Percentiles rank a stretch among this genome's conserved stretches.
These are phyloP conservation scores for Chironomus striatipennis DNA, from an alignment of 1,140 invertebrate genomes.

Conservation along the genomic window DNA sequence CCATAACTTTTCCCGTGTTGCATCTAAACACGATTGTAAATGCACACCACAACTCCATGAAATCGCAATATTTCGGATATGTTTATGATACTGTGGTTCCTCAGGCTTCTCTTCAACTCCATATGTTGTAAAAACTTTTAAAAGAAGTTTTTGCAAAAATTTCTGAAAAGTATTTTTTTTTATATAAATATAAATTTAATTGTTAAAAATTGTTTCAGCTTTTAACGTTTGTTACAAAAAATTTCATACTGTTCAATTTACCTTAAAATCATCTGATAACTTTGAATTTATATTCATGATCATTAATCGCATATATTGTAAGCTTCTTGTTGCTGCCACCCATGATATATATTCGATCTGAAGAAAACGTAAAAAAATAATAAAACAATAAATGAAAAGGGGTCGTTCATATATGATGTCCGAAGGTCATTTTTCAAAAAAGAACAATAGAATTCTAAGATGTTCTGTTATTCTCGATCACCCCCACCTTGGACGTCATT, in stretches of 20 bases:
- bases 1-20: not conserved
- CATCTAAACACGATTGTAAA: slow-evolving; percentile 8
- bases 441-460: too few species aligned
- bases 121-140: not conserved
- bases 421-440: too few species aligned
- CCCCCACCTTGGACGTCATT: too few species aligned
- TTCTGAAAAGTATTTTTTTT: not conserved
- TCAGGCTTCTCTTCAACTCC: not conserved
- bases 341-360: not conserved
- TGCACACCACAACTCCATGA: not conserved
- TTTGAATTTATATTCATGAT: not conserved
- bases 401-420: too few species aligned
- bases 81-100: slow-evolving; percentile 5
- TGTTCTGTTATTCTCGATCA: too few species aligned
- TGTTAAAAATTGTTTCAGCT: not conserved
- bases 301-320: not conserved
- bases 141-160: not conserved
- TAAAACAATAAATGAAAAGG: not conserved
- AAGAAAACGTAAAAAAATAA: not conserved
- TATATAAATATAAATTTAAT: not conserved
- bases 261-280: not conserved
- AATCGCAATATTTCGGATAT: not conserved
- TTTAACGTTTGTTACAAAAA: too few species aligned
- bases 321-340: not conserved
- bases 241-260: too few species aligned